Evolutionary conservation across 2,113 vertebrate genomes (phyloP).

Genomic region (Dicrurus megarhynchus): DNA sequence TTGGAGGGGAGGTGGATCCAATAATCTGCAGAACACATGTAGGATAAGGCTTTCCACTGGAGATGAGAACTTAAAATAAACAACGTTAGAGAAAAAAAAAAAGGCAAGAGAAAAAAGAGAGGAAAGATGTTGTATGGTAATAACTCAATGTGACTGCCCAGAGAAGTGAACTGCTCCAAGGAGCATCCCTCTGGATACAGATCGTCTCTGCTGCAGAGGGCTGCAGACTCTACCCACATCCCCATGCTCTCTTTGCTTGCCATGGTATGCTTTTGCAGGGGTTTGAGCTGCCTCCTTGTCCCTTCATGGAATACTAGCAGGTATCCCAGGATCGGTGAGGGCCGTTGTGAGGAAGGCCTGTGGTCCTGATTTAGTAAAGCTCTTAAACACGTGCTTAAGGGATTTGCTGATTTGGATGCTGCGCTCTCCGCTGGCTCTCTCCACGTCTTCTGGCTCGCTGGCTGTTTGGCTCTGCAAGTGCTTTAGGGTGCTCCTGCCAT

Average conservation of each 20-base stretch:
- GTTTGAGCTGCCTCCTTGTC: neutral
- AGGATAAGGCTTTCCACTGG: neutral
- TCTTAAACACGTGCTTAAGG: neutral
- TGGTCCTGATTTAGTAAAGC: neutral
- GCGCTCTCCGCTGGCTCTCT: accelerated
- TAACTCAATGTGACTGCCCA: neutral
- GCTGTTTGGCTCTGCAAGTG: neutral
- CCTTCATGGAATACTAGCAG: neutral
- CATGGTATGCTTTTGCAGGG: neutral
- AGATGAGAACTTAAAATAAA: neutral
- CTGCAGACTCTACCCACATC: accelerated
- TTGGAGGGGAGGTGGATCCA: neutral
- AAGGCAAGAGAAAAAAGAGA: neutral
- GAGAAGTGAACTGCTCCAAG: neutral
- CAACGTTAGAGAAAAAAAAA: neutral
- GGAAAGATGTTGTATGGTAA: neutral
- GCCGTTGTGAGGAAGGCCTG: neutral
- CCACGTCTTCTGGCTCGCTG: neutral
- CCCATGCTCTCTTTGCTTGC: neutral
- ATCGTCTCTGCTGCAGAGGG: neutral
- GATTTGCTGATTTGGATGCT: neutral
- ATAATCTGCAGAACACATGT: conserved; percentile 50
- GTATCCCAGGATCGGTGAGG: neutral
- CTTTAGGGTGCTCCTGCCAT: neutral
- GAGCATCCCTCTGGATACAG: neutral